A percentile compares a stretch with the other conserved stretches of the same genome.
These are phyloP conservation scores for Chiloscyllium plagiosum DNA, from an alignment of 2,113 vertebrate genomes.

Conservation along the genomic window DNA sequence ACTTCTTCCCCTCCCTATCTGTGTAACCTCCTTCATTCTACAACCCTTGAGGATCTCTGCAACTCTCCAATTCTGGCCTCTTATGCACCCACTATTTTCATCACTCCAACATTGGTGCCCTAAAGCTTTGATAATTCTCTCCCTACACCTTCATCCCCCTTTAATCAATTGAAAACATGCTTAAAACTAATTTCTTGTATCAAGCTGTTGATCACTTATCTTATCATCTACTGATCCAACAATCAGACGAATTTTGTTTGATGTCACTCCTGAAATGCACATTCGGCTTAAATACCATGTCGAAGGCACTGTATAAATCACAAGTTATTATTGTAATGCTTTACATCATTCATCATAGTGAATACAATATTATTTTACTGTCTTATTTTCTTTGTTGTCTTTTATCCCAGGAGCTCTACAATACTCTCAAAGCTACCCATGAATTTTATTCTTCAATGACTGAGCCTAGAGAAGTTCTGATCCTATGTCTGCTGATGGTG, in stretches of 20 bases:
- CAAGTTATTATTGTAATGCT: not conserved
- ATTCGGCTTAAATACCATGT: not conserved
- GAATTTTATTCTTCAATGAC: not conserved
- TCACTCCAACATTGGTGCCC: not conserved
- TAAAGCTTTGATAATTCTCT: not conserved
- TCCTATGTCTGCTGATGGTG: not conserved
- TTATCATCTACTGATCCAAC: not conserved
- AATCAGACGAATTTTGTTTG: not conserved
- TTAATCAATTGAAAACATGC: not conserved
- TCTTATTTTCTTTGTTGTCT: not conserved
- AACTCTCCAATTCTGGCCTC: not conserved
- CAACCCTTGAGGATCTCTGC: not conserved
- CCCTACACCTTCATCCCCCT: not conserved
- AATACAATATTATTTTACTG: not conserved
- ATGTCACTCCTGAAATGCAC: no score
- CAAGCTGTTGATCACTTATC: not conserved
- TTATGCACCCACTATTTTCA: not conserved
- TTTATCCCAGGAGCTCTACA: not conserved
- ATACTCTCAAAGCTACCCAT: not conserved
- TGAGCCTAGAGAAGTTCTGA: not conserved
- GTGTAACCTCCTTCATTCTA: not conserved
- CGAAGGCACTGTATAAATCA: not conserved
- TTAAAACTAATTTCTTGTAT: not conserved
- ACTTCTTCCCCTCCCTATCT: not conserved
- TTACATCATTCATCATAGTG: not conserved